These are phyloP conservation scores for Aradophagus sp. DNA, from an alignment of 1,140 invertebrate species.

Conservation along the genomic window DNA sequence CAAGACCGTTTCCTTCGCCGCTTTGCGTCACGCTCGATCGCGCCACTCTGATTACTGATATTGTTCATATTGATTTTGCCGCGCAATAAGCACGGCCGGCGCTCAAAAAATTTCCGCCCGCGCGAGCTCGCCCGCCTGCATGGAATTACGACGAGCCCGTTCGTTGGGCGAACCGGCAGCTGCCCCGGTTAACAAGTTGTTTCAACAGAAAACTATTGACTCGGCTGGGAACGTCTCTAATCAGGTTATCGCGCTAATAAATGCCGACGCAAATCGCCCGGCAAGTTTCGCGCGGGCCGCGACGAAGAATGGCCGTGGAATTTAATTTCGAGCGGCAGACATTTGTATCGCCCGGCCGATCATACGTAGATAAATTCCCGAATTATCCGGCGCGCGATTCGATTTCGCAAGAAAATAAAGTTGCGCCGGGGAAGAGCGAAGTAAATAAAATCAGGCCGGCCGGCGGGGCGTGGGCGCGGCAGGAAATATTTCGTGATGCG, in stretches of 20 bases:
- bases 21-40: constrained; percentile 48
- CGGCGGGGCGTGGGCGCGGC: constrained; percentile 13
- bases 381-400: constrained; percentile 34
- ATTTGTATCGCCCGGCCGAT: constrained; percentile 16
- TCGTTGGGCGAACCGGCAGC: too few species aligned
- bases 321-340: too few species aligned
- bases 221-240: neutral
- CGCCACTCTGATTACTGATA: constrained; percentile 43
- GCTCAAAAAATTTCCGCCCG: constrained; percentile 36
- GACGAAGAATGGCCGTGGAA: too few species aligned
- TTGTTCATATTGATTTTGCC: constrained; percentile 54
- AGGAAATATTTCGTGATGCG: constrained; percentile 50
- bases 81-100: constrained; percentile 20
- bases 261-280: too few species aligned
- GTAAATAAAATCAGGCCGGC: constrained; percentile 53
- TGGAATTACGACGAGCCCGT: constrained; percentile 9
- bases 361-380: constrained; percentile 26
- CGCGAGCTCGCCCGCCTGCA: constrained; percentile 1
- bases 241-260: too few species aligned
- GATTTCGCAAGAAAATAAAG: constrained; percentile 49
- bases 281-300: too few species aligned
- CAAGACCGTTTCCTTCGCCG: constrained; percentile 43
- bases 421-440: constrained; percentile 41
- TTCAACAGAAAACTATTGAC: constrained; percentile 3
- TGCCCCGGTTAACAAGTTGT: neutral